Evolutionary conservation across 2,888 invertebrate genomes (phyloP), one percentile per base, ranked within the genome.

Genomic region (Syrista parreyssii): DNA sequence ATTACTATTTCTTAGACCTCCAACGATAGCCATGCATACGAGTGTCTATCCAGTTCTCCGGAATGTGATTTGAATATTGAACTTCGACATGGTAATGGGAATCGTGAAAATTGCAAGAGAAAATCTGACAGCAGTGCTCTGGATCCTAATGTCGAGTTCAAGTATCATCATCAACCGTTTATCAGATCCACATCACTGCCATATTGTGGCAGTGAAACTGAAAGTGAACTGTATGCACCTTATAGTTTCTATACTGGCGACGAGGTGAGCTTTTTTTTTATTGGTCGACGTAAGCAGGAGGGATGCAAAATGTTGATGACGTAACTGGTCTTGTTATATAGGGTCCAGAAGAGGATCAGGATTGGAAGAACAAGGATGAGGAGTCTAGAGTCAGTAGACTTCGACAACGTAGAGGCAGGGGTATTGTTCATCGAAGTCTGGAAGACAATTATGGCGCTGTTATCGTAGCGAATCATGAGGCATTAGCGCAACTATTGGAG

Each of bases 381-480:
- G 89, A 91, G 68, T 87, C 86, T 11, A 87, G 89, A 79, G 88
- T 89, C 73, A 90, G 88, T 81, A 94, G 95, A 89, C 93, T 96
- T 82, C 93, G 96, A 85, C 95, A 96, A 81, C 93, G 96, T 85
- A 96, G 97, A 91, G 96, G 96, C 76, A 93, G 97, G 80, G 96
- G 96, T 90, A 95, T 97, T 82, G 96, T 97, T 12, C 97, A 97
- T 90, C 96, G 95, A 88, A 97, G 95, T 89, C 93, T 97, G 82
- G 97, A 97, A 89, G 97, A 97, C 89, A 97, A 97, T 92, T 97
- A 97, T 88, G 97, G 97, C 31, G 97, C 97, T 71, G 97, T 97
- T 68, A 95, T 97, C 82, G 95, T 97, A 68, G 97, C 97, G 81
- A 97, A 97, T 92, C 97, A 97, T 89, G 97, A 97, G 92, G 97